Evolutionary conservation across 2,888 invertebrate genomes (phyloP).

Genomic region (Drosophila bunnanda): DNA sequence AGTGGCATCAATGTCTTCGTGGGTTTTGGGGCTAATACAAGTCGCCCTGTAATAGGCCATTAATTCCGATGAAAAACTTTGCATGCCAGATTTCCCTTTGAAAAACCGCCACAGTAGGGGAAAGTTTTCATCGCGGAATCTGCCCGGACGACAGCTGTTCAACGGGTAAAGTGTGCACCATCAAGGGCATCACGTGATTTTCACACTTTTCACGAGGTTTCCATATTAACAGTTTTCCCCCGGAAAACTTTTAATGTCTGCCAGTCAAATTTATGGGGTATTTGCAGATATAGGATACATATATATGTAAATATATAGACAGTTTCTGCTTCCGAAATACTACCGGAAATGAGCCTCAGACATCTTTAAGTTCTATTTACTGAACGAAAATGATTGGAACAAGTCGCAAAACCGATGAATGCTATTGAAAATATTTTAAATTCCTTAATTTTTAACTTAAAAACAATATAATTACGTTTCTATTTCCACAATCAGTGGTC

Average conservation of each 20-base stretch:
- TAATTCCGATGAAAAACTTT: conserved; percentile 56
- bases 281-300: not conserved
- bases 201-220: conserved; percentile 29
- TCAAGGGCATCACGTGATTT: conserved; percentile 51
- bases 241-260: conserved; percentile 42
- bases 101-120: conserved; percentile 2
- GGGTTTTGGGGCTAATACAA: conserved; percentile 26
- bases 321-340: not conserved
- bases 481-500: not conserved
- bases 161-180: conserved; percentile 18
- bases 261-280: not conserved
- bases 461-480: not conserved
- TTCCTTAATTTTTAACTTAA: too few relatives aligned
- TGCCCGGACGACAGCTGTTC: conserved; percentile 12
- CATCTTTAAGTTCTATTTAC: too few relatives aligned
- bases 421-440: too few relatives aligned
- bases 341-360: not conserved
- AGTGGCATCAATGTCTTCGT: conserved; percentile 59
- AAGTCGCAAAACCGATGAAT: too few relatives aligned
- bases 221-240: conserved; percentile 5
- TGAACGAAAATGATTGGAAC: too few relatives aligned
- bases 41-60: conserved; percentile 43
- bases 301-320: not conserved
- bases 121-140: conserved; percentile 14
- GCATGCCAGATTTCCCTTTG: conserved; percentile 28